Evolutionary conservation across 2,888 invertebrate genomes (phyloP).

Genomic region (Petrophora chlorosata): DNA sequence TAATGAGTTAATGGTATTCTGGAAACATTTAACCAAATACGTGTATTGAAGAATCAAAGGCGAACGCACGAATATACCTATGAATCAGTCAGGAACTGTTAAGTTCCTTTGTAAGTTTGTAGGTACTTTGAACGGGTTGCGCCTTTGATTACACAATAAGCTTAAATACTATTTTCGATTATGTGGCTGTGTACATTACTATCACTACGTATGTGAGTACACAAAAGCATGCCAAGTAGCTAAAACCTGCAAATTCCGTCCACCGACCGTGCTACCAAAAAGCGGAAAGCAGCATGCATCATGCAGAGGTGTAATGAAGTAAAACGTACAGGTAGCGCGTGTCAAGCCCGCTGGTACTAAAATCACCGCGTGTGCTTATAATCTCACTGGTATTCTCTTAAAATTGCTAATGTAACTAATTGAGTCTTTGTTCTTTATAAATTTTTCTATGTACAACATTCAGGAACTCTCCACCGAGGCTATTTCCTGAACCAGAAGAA

Average conservation of each 20-base stretch:
- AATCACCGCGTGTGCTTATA: conserved; percentile 81
- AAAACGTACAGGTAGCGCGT: conserved; percentile 75
- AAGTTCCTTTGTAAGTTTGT: too few species aligned
- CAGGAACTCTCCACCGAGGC: conserved; percentile 75
- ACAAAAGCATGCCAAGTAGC: conserved; percentile 26
- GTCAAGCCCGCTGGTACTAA: conserved; percentile 77
- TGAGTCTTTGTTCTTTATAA: conserved; percentile 80
- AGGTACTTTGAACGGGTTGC: too few species aligned
- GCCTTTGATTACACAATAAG: background rate
- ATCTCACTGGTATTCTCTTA: conserved; percentile 81
- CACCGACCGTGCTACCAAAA: conserved; percentile 30
- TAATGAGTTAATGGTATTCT: conserved; percentile 6
- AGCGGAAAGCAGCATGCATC: conserved; percentile 34
- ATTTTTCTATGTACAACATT: conserved; percentile 76
- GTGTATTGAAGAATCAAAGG: conserved; percentile 3
- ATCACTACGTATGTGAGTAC: too few species aligned
- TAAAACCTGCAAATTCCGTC: conserved; percentile 10
- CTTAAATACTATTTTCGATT: too few species aligned
- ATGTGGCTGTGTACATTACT: too few species aligned
- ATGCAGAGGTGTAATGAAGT: conserved; percentile 62
- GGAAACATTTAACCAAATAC: background rate
- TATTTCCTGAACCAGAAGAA: conserved; percentile 84
- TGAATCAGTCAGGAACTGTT: too few species aligned
- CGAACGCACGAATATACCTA: background rate
- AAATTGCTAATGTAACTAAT: conserved; percentile 76